Conservation (phyloP, 2,113 vertebrate species). For the Daphoenositta chrysoptera region DNA sequence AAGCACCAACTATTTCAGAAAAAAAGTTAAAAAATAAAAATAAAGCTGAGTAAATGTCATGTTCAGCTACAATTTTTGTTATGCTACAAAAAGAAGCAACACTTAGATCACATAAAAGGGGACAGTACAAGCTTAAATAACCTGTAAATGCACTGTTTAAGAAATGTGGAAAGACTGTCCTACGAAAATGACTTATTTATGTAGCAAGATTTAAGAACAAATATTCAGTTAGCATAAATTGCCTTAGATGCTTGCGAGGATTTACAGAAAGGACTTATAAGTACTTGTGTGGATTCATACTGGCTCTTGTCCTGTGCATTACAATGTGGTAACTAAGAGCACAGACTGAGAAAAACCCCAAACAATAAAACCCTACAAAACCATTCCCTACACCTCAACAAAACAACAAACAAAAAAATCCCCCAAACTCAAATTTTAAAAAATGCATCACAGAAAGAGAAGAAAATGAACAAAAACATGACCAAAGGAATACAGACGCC, state of each 20-base stretch:
- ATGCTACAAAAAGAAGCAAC: not conserved
- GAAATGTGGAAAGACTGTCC: not conserved
- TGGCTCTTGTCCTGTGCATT: not conserved
- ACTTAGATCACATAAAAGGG: not conserved
- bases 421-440: not conserved
- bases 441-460: not conserved
- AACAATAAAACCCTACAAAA: not conserved
- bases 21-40: not conserved
- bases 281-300: not conserved
- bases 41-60: not conserved
- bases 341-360: not conserved
- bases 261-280: not conserved
- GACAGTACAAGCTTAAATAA: not conserved
- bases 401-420: fast-evolving
- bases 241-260: not conserved
- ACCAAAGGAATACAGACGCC: not conserved
- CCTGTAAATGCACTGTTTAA: not conserved
- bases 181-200: not conserved
- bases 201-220: not conserved
- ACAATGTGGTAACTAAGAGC: not conserved
- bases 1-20: not conserved
- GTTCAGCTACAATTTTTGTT: not conserved
- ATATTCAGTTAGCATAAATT: not conserved
- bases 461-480: not conserved
- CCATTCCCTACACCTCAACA: not conserved